Evolutionary conservation across 1,140 invertebrate species (phyloP).

Genomic region (Adelges cooleyi): DNA sequence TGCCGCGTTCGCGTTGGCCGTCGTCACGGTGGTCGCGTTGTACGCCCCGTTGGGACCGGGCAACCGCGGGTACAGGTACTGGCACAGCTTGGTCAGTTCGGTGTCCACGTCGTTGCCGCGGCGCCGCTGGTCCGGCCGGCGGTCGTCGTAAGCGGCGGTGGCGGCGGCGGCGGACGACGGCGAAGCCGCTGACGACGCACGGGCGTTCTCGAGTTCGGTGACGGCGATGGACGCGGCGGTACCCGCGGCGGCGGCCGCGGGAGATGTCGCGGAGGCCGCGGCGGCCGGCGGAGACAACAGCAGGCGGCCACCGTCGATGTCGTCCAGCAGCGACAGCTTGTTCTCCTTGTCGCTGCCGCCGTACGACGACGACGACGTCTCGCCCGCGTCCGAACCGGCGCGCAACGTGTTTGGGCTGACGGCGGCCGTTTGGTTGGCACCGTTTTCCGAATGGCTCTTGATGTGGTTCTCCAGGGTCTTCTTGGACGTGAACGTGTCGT

Average conservation of each 20-base stretch:
- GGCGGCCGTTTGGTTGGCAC: constrained; percentile 30
- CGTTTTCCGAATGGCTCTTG: constrained; percentile 65
- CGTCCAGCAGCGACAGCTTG: background rate
- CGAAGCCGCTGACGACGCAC: too few relatives aligned
- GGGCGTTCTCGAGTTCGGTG: too few relatives aligned
- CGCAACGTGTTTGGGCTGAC: too few relatives aligned
- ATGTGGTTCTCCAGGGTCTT: constrained; percentile 81
- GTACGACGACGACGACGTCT: background rate
- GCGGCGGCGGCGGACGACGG: too few relatives aligned
- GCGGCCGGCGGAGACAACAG: too few relatives aligned
- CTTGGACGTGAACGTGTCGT: constrained; percentile 77
- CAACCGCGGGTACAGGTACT: constrained; percentile 32
- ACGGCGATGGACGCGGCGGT: too few relatives aligned
- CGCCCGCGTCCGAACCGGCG: too few relatives aligned
- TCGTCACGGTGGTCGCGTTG: background rate
- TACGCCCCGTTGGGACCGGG: background rate
- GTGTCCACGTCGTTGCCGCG: background rate
- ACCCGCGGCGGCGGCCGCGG: too few relatives aligned
- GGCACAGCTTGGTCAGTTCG: constrained; percentile 31
- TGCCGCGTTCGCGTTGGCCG: background rate
- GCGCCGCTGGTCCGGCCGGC: constrained; percentile 29
- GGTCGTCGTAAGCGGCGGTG: too few relatives aligned
- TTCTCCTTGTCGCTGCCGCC: background rate
- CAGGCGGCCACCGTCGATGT: background rate
- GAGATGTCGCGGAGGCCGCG: too few relatives aligned